These are phyloP conservation scores for Cyprinodon diabolis DNA, from an alignment of 2,797 vertebrate species.

Conservation along the genomic window DNA sequence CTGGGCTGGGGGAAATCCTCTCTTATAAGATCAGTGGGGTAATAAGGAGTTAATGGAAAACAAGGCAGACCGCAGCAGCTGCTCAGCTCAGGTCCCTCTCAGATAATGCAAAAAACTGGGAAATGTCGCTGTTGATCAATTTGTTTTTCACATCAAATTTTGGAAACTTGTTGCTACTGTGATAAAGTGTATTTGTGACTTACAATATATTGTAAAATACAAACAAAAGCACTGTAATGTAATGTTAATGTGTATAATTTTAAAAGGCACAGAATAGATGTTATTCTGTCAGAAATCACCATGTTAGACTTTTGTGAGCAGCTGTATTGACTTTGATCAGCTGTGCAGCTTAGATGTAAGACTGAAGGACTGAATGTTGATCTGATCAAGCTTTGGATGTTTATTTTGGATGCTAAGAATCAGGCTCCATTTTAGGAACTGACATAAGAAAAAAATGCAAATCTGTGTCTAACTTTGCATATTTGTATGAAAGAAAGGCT, in stretches of 20 bases:
- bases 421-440: constrained; percentile 12
- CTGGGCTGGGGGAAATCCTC: constrained; percentile 35
- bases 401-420: not conserved
- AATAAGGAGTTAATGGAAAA: constrained; percentile 39
- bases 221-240: not conserved
- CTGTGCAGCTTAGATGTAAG: not conserved
- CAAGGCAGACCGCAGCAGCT: constrained; percentile 12
- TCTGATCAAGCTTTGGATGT: not conserved
- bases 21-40: constrained; percentile 35
- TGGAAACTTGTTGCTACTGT: not conserved
- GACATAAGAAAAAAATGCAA: constrained; percentile 37
- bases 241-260: not conserved
- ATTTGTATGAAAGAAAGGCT: not conserved
- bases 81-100: constrained; percentile 9
- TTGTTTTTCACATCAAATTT: not conserved
- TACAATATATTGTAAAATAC: too few species aligned
- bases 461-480: constrained; percentile 45
- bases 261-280: not conserved
- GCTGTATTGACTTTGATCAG: not conserved
- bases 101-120: constrained; percentile 11
- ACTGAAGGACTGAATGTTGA: not conserved
- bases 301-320: not conserved
- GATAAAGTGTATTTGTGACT: not conserved
- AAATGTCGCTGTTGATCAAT: constrained; percentile 14
- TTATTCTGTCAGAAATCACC: not conserved